These are phyloP conservation scores for Mustelus asterias DNA, from an alignment of 2,113 vertebrate genomes.

Conservation along the genomic window DNA sequence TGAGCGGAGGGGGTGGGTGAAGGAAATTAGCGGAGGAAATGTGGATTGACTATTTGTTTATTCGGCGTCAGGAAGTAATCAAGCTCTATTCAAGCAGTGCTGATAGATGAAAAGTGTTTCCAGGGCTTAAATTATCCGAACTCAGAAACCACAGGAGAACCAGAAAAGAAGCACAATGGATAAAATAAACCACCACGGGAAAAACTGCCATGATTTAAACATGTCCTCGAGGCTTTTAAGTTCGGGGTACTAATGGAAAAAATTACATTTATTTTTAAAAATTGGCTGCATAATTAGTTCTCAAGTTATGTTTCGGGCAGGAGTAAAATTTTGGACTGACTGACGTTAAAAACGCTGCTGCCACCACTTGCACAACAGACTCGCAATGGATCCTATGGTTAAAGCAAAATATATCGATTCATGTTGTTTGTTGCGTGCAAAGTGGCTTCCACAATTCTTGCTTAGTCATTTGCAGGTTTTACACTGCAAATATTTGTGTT, in stretches of 20 bases:
- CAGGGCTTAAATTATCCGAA: neutral
- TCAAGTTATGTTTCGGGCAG: neutral
- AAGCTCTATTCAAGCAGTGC: conserved; percentile 3
- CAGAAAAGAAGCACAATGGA: neutral
- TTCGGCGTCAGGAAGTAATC: neutral
- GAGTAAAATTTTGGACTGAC: neutral
- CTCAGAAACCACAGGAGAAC: neutral
- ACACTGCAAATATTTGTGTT: neutral
- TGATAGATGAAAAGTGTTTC: conserved; percentile 14
- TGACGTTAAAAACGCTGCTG: neutral
- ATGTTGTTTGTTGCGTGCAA: neutral
- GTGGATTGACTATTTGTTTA: conserved; percentile 11
- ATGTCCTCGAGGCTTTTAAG: neutral
- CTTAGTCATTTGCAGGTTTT: neutral
- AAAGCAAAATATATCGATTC: neutral
- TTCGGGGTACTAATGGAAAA: neutral
- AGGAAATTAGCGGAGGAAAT: neutral
- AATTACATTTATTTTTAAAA: neutral
- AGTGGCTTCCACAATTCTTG: neutral
- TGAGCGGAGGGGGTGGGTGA: neutral
- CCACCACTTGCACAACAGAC: too few species aligned
- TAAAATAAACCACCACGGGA: neutral
- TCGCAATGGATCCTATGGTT: neutral
- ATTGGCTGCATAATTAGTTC: neutral
- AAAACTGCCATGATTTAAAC: neutral